These are phyloP conservation scores for Hymenopus coronatus DNA, from an alignment of 2,888 invertebrate species.

Conservation along the genomic window DNA sequence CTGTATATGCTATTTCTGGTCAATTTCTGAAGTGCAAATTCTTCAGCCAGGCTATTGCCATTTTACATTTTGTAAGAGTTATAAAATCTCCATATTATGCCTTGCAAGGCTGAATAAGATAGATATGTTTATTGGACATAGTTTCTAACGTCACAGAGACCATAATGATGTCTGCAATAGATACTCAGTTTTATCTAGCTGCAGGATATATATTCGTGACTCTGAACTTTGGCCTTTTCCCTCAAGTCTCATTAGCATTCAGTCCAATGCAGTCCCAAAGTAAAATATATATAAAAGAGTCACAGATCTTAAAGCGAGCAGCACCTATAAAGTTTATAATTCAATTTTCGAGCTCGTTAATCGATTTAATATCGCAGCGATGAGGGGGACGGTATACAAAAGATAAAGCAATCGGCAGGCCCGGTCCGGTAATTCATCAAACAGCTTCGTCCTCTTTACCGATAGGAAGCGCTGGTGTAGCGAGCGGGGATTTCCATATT, in stretches of 20 bases:
- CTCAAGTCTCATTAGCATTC: background rate
- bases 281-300: background rate
- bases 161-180: no score
- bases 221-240: no score
- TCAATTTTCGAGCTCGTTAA: slow-evolving; percentile 29
- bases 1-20: no score
- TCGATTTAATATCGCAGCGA: slow-evolving; percentile 24
- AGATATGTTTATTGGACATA: no score
- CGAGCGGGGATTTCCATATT: slow-evolving; percentile 28
- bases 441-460: slow-evolving; percentile 5
- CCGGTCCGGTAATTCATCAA: slow-evolving; percentile 27
- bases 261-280: background rate
- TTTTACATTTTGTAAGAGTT: no score
- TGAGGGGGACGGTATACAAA: slow-evolving; percentile 10
- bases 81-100: no score
- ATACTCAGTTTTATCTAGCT: no score
- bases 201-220: no score
- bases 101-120: no score
- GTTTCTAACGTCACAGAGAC: no score
- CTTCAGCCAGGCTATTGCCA: no score
- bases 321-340: slow-evolving; percentile 14
- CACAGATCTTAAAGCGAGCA: background rate
- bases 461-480: background rate
- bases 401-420: slow-evolving; percentile 23
- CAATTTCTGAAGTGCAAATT: no score